Base-by-base conservation (phyloP, 2,888 invertebrate genomes). In the Ariolimax columbianus region DNA sequence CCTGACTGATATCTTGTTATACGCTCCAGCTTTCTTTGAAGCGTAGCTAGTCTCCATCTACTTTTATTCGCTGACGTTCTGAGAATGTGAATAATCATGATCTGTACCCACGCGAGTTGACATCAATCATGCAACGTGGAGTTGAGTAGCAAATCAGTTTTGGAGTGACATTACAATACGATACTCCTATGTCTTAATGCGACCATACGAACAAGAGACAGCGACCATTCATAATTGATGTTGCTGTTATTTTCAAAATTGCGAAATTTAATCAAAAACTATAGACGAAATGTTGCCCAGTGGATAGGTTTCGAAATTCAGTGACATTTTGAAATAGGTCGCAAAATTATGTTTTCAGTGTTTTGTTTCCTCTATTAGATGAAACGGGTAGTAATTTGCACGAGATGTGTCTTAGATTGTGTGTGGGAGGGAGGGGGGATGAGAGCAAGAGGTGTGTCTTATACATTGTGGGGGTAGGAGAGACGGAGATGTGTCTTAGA, bases 91-190 rank as follows among this genome's bases (percentile, higher is more conserved):
- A 2, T n/a, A 1, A 17, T 38, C 2, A 72, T 23, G 9, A 26
- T 26, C 2, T n/a, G 17, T 47, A 73, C 40, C n/a, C 73, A 43
- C 17, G 2, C 9, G 30, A 11, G 30, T 17, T 6, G 7, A 3
- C 7, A 30, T 73, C 4, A 73, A 73, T 47, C 26, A 9, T 73
- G 40, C 40, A n/a, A 43, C 73, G 36, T 14, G n/a, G 33, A 1
- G 19, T 6, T 43, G 43, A 43, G 73, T 43, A 73, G 73, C 26
- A 40, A 73, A 73, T 73, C 30, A 73, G n/a, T 43, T 73, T n/a
- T 43, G n/a, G 43, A 40, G 6, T 70, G n/a, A 43, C 11, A 73
- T 73, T 73, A 73, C 43, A 73, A n/a, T 43, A n/a, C 43, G 11
- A 17, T 26, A 17, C 73, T 73, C 73, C 1, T 73, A 47, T 73